Evolutionary conservation across 1,140 invertebrate genomes (phyloP), one percentile per base, ranked within the genome.

Genomic region (Helicoverpa armigera): DNA sequence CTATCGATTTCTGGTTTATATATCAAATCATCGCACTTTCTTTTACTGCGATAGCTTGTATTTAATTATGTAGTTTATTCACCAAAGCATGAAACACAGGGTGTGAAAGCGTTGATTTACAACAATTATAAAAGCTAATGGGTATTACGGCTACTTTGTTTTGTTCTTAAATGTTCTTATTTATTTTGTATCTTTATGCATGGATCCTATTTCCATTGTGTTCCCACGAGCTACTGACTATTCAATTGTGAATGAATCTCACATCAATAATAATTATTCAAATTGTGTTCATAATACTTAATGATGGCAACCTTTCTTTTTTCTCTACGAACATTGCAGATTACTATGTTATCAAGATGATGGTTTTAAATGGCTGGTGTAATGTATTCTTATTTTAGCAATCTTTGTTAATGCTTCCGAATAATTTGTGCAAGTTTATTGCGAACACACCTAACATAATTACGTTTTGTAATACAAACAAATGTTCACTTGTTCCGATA

Each of bases 221-320:
- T 89, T 92, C 90, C 82, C 89, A 90, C 89, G 83, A 72, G 29
- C 74, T 88, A 82, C 85, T 88, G 79, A 83, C 85, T 91, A 89
- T 69, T 16, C 76, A 50, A 50, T 58, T 79, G 53, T 79, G 65
- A 69, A 58, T 69, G 51, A 18, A 56, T 80, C 54, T 73, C 73
- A 74, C 70, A 80, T 81, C 69, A 65, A 18, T 78, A 63, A 58
- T 80, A 72, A 89, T 90, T 89, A 90, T 92, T 88, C 82, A 89
- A 91, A 90, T 89, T 79, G 70, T 83, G 58, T 69, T 80, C 82
- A 83, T 88, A 86, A 87, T 79, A 79, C 67, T 75, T 67, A 61
- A 76, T 76, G 63, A 69, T 31, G 54, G 80, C 76, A 82, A 80
- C 79, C 80, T 85, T 84, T 85, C 79, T 69, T 83, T 86, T 82